Percentiles rank a stretch among this genome's conserved stretches.
Conservation (phyloP, 1,140 invertebrate genomes). For the Drosophila sp. region DNA sequence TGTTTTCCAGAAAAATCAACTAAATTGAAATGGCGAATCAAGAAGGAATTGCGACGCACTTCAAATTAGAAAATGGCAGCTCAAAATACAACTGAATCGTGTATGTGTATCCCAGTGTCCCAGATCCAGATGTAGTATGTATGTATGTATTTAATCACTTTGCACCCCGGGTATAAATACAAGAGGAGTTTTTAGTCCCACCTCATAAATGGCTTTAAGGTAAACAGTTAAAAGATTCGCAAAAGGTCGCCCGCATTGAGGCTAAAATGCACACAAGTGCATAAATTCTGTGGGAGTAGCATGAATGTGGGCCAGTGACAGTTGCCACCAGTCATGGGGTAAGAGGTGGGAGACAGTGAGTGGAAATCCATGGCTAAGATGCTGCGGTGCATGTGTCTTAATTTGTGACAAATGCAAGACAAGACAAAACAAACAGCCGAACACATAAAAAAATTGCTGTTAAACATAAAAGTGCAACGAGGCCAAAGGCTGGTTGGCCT, state of each 20-base stretch:
- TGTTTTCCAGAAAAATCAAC: too few relatives aligned
- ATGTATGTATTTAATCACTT: too few relatives aligned
- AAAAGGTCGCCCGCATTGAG: not conserved
- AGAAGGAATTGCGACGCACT: too few relatives aligned
- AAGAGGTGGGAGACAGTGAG: not conserved
- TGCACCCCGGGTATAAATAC: not conserved
- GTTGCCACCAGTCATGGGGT: not conserved
- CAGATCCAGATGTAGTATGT: too few relatives aligned
- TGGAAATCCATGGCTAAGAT: slow-evolving; percentile 30
- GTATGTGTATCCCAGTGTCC: too few relatives aligned
- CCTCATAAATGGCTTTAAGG: not conserved
- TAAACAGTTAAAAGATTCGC: not conserved
- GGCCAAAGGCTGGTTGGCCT: slow-evolving; percentile 4
- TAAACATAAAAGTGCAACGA: slow-evolving; percentile 12
- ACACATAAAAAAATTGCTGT: not conserved
- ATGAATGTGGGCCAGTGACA: not conserved
- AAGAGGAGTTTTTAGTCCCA: not conserved
- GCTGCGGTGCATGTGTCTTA: slow-evolving; percentile 59
- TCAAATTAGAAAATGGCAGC: too few relatives aligned
- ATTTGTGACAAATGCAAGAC: slow-evolving; percentile 74
- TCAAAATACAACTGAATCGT: too few relatives aligned
- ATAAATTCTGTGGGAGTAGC: not conserved
- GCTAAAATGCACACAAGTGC: not conserved
- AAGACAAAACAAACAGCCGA: slow-evolving; percentile 19
- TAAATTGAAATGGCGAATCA: too few relatives aligned